Evolutionary conservation across 2,113 vertebrate genomes (phyloP).

Genomic region (Desmodus rotundus): DNA sequence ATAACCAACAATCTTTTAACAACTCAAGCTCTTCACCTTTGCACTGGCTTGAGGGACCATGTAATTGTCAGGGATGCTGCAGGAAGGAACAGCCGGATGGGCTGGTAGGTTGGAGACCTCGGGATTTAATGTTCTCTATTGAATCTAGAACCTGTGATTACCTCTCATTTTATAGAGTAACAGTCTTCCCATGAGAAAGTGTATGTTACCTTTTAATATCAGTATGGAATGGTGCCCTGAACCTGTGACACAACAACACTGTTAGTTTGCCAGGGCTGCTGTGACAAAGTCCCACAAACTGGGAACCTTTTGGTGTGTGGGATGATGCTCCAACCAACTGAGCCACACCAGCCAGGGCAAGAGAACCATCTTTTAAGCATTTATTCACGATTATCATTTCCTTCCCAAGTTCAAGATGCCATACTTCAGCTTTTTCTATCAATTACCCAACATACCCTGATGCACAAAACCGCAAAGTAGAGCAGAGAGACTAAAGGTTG

Average conservation of each 20-base stretch:
- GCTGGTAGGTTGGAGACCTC: not conserved
- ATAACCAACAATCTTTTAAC: not conserved
- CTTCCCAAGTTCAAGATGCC: not conserved
- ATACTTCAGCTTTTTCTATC: not conserved
- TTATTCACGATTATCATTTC: not conserved
- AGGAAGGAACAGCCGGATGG: fast-evolving
- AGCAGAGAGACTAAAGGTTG: not conserved
- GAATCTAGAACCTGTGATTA: not conserved
- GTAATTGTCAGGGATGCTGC: not conserved
- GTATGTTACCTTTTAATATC: not conserved
- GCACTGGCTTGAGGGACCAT: not conserved
- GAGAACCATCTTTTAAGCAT: not conserved
- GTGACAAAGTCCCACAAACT: fast-evolving
- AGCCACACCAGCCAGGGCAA: not conserved
- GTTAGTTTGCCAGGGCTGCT: not conserved
- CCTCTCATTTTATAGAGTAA: not conserved
- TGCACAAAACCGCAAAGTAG: not conserved
- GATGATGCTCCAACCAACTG: no score
- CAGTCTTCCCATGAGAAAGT: not conserved
- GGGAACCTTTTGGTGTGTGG: no score
- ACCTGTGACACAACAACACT: not conserved
- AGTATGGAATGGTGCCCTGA: no score
- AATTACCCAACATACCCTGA: not conserved
- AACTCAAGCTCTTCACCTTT: not conserved
- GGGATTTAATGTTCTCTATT: fast-evolving